Base-by-base conservation (phyloP, 2,797 vertebrate species). In the Siniperca scherzeri region DNA sequence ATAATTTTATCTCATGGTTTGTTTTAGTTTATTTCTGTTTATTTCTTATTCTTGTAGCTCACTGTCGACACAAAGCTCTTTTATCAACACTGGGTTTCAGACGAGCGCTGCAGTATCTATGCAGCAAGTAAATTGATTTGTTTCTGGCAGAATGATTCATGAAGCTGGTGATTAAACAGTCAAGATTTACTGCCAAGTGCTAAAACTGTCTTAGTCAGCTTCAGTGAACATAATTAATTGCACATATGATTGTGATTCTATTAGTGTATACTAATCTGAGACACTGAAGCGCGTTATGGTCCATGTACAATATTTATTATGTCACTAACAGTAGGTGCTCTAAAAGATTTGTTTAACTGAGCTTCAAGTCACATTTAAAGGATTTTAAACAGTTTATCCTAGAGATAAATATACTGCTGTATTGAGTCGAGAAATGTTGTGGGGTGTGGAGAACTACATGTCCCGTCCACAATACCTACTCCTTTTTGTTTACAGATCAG, bases 401-500 rank as follows among this genome's bases (percentile, higher is more conserved):
- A 1, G 21, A 25, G 25, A 64, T 40, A 16, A 25, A 27, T 9
- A 30, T 17, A 6, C 2, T 5, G n/a, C 7, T 33, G 27, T 7
- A 16, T 33, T 48, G 22, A 55, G 30, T 12, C 0, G n/a, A 30
- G 21, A 30, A 22, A 10, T 40, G 38, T 69, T 53, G 21, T 6
- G 16, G 64, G 21, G 38, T 5, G n/a, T 7, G 8, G 56, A 33
- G 40, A 25, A 4, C 4, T 3, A 21, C 59, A 14, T 5, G 42
- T 70, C 55, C 22, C 30, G 6, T 74, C 50, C 38, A 70, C 59
- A 16, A 2, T 2, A 17, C 68, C 30, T 36, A 5, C 38, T 70
- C 22, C 6, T 62, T 22, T 74, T 17, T 81, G 67, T 81, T 81
- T 72, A 69, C 59, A 46, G 44, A 81, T 59, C 77, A 53, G 59